phyloP scores from a whole-genome alignment of 1,140 invertebrate species.

The Papilio dardanus region DNA sequence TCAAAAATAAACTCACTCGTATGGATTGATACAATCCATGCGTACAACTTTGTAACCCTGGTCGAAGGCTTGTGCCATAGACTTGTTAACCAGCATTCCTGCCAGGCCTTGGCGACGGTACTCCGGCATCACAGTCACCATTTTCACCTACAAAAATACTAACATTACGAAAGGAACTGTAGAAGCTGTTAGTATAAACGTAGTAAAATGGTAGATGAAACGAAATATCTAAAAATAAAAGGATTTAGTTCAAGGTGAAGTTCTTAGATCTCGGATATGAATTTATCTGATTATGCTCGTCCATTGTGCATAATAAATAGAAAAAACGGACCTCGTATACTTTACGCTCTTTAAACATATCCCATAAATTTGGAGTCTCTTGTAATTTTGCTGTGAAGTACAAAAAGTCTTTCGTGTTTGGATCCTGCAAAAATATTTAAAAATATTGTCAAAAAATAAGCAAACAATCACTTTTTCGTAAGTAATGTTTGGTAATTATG shows the following conservation, averaged over 20 bases:
- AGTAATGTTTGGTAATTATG: neutral
- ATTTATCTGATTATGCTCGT: too few species aligned
- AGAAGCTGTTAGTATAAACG: too few species aligned
- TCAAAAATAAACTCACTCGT: slow-evolving; percentile 55
- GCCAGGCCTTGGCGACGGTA: slow-evolving; percentile 65
- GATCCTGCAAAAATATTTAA: slow-evolving; percentile 57
- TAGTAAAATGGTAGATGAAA: too few species aligned
- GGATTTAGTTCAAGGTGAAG: too few species aligned
- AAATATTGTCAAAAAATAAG: slow-evolving; percentile 15
- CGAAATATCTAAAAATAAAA: too few species aligned
- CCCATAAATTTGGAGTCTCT: slow-evolving; percentile 73
- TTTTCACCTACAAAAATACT: slow-evolving; percentile 61
- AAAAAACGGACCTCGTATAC: slow-evolving; percentile 63
- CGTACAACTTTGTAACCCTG: slow-evolving; percentile 64
- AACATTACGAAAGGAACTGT: too few species aligned
- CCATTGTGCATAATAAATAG: too few species aligned
- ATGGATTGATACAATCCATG: slow-evolving; percentile 71
- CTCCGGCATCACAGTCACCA: slow-evolving; percentile 67
- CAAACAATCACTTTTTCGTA: too few species aligned
- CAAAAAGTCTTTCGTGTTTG: slow-evolving; percentile 69
- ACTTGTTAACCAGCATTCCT: slow-evolving; percentile 54
- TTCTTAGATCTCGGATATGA: too few species aligned
- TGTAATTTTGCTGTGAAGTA: slow-evolving; percentile 69
- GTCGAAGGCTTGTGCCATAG: slow-evolving; percentile 52
- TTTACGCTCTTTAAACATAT: slow-evolving; percentile 61